phyloP scores from a whole-genome alignment of 2,797 vertebrate species.

The Pantherophis vulpinus region DNA sequence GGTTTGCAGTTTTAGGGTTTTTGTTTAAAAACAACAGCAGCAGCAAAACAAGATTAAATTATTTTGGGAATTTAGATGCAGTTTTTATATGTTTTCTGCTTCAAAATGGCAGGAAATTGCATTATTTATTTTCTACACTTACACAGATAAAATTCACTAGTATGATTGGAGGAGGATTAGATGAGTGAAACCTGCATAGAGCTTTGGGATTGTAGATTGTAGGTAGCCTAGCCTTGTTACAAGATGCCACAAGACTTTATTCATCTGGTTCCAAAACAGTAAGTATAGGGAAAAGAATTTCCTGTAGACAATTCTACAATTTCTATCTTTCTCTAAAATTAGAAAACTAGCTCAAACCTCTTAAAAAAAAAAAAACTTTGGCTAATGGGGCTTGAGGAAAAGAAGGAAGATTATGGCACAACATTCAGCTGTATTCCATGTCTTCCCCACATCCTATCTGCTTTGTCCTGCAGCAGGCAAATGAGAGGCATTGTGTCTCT shows the following conservation, averaged over 20 bases:
- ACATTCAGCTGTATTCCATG: neutral
- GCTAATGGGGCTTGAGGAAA: neutral
- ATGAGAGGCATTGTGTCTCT: neutral
- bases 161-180: neutral
- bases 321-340: neutral
- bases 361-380: neutral
- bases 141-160: neutral
- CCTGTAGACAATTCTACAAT: neutral
- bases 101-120: neutral
- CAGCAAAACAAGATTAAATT: neutral
- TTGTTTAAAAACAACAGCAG: neutral
- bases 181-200: neutral
- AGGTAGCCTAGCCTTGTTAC: neutral
- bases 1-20: neutral
- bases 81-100: neutral
- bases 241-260: neutral
- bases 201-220: neutral
- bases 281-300: neutral
- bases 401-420: neutral
- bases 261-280: neutral
- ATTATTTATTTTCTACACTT: neutral
- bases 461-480: slow-evolving; percentile 6
- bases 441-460: neutral
- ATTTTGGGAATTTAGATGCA: neutral
- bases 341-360: neutral